Conservation (phyloP, 2,113 vertebrate species). For the Triplophysa dalaica region DNA sequence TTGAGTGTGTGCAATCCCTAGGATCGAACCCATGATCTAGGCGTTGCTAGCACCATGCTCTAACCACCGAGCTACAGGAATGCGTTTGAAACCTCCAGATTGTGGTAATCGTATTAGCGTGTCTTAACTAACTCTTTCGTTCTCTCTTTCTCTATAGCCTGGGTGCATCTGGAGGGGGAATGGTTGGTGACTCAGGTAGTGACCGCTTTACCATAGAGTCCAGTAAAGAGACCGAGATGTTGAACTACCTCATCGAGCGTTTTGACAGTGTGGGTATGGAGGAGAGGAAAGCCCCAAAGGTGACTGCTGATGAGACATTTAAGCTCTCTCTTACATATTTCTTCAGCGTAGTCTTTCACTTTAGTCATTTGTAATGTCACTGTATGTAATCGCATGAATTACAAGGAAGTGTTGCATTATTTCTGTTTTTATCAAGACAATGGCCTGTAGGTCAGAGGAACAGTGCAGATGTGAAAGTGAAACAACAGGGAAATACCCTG, state of each 20-base stretch:
- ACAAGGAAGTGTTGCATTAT: background rate
- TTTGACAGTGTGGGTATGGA: slow-evolving; percentile 99
- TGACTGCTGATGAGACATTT: background rate
- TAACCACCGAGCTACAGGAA: too few relatives aligned
- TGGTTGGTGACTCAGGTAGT: slow-evolving; percentile 82
- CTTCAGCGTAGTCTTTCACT: background rate
- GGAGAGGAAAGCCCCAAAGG: slow-evolving; percentile 98
- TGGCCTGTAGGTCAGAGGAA: background rate
- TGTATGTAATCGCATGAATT: background rate
- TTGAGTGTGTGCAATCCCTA: too few relatives aligned
- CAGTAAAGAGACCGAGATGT: slow-evolving; percentile 98
- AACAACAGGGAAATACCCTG: slow-evolving; percentile 5
- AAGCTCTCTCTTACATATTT: background rate
- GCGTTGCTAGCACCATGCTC: too few relatives aligned
- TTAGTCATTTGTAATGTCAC: background rate
- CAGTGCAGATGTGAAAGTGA: slow-evolving; percentile 11
- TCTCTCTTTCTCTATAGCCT: slow-evolving; percentile 62
- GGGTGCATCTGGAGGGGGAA: slow-evolving; percentile 78
- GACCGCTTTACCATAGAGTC: slow-evolving; percentile 96
- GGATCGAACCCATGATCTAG: too few relatives aligned
- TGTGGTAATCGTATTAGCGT: background rate
- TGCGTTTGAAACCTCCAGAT: too few relatives aligned
- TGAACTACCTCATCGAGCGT: slow-evolving; percentile 99
- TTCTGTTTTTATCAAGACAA: background rate
- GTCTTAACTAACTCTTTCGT: background rate